Conservation (phyloP, 2,888 invertebrate genomes). For the Ernsta delagoae region DNA sequence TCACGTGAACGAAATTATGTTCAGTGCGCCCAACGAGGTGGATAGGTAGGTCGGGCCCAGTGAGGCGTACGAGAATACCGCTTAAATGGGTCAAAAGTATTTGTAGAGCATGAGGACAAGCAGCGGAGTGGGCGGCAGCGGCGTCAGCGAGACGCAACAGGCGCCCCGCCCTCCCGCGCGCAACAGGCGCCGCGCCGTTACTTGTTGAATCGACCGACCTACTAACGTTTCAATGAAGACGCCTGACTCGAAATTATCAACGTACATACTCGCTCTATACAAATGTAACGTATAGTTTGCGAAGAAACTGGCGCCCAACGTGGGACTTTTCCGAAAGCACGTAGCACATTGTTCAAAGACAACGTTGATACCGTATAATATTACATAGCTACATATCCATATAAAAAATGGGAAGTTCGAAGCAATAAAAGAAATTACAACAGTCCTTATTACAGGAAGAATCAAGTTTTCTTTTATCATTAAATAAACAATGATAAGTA, state of each 20-base stretch:
- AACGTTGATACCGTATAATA: no score
- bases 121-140: constrained; percentile 65
- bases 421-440: no score
- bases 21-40: neutral
- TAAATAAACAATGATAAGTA: no score
- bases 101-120: constrained; percentile 63
- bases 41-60: neutral
- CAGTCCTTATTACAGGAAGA: no score
- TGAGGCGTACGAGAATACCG: constrained; percentile 28
- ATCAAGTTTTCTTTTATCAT: no score
- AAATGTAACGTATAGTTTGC: constrained; percentile 33
- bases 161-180: constrained; percentile 70
- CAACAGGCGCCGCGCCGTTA: constrained; percentile 78
- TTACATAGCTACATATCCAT: no score
- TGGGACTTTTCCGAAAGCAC: neutral
- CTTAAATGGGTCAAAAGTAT: constrained; percentile 72
- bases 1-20: neutral
- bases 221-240: constrained; percentile 75
- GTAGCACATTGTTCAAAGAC: no score
- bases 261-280: constrained; percentile 35
- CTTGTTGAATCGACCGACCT: constrained; percentile 85
- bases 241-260: constrained; percentile 55
- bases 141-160: constrained; percentile 82
- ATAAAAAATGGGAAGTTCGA: no score
- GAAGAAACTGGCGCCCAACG: constrained; percentile 2